Evolutionary conservation across 1,140 invertebrate genomes (phyloP).

Genomic region (Apocrypta bakeri): DNA sequence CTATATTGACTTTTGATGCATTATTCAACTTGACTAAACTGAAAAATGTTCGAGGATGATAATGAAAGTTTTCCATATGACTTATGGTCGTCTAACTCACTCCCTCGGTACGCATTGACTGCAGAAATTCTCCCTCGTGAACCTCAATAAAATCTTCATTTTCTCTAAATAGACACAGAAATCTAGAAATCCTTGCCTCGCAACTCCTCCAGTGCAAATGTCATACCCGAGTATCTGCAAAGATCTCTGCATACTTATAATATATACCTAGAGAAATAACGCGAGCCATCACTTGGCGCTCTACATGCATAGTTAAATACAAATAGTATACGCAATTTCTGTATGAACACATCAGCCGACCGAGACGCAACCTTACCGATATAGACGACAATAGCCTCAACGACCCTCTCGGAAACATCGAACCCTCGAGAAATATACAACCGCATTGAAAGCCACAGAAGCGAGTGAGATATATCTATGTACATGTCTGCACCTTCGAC

Average conservation of each 20-base stretch:
- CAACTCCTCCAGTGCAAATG: not conserved
- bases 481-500: constrained; percentile 2
- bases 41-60: too few species aligned
- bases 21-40: too few species aligned
- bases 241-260: not conserved
- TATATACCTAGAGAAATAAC: too few species aligned
- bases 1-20: too few species aligned
- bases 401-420: not conserved
- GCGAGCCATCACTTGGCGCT: too few species aligned
- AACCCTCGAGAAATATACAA: constrained; percentile 27
- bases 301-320: too few species aligned
- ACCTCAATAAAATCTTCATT: not conserved
- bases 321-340: too few species aligned
- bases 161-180: not conserved
- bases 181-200: not conserved
- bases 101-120: not conserved
- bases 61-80: not conserved
- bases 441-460: constrained; percentile 26
- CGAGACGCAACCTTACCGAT: too few species aligned
- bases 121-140: not conserved
- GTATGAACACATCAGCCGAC: too few species aligned
- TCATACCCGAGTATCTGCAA: not conserved
- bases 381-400: not conserved
- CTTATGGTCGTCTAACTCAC: not conserved
- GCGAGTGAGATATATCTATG: constrained; percentile 21